Conservation (phyloP, 2,888 invertebrate species). For the Drosophila putrida region DNA sequence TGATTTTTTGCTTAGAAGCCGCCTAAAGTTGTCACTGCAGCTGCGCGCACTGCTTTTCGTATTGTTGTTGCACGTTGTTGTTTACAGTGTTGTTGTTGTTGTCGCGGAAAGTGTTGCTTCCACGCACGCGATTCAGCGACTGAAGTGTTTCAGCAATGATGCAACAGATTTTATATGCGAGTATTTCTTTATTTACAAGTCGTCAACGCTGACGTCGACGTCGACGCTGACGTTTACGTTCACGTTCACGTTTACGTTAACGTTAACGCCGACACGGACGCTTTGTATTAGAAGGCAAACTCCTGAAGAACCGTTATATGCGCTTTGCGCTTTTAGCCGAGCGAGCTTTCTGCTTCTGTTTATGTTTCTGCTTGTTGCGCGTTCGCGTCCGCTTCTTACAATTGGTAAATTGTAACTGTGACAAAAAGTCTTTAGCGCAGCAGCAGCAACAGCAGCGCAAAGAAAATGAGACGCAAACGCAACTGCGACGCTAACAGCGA, state of each 20-base stretch:
- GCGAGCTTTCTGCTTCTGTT: constrained; percentile 49
- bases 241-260: constrained; percentile 34
- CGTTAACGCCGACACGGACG: constrained; percentile 42
- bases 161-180: constrained; percentile 86
- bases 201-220: constrained; percentile 49
- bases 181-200: constrained; percentile 79
- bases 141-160: constrained; percentile 86
- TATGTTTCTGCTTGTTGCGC: constrained; percentile 36
- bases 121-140: constrained; percentile 84
- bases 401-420: constrained; percentile 85
- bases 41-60: constrained; percentile 56
- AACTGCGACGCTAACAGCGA: constrained; percentile 47
- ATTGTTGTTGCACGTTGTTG: constrained; percentile 31
- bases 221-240: constrained; percentile 36
- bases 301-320: constrained; percentile 78
- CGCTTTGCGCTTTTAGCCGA: constrained; percentile 20
- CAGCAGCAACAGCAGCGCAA: constrained; percentile 45
- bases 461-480: constrained; percentile 70
- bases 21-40: constrained; percentile 45
- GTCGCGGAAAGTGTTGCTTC: constrained; percentile 74
- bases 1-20: constrained; percentile 22
- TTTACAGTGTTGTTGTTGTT: constrained; percentile 36
- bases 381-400: constrained; percentile 82
- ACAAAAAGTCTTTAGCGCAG: constrained; percentile 80
- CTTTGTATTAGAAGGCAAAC: constrained; percentile 73